Conservation (phyloP, 2,113 vertebrate genomes). For the Beaufortia kweichowensis region DNA sequence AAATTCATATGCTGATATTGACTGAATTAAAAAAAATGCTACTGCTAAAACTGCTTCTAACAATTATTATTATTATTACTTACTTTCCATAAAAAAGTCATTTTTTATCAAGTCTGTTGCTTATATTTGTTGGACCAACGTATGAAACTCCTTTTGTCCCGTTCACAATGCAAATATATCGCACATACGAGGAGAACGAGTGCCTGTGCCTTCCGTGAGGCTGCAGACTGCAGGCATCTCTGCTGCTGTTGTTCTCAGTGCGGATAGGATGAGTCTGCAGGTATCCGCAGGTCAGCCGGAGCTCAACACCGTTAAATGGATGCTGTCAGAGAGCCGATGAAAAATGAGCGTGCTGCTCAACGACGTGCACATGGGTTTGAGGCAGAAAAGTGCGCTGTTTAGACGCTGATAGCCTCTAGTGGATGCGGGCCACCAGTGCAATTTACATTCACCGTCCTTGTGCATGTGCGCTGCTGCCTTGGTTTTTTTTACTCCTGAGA, state of each 20-base stretch:
- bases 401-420: slow-evolving; percentile 24
- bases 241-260: slow-evolving; percentile 10
- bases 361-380: neutral
- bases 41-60: too few species aligned
- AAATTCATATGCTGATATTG: neutral
- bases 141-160: neutral
- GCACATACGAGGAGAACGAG: neutral
- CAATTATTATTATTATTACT: neutral
- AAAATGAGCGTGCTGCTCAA: slow-evolving; percentile 7
- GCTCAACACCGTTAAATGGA: slow-evolving; percentile 28
- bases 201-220: neutral
- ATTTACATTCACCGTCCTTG: neutral
- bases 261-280: slow-evolving; percentile 39
- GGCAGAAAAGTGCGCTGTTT: neutral
- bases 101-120: neutral
- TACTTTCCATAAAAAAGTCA: neutral
- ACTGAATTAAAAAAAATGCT: neutral
- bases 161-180: neutral
- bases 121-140: neutral
- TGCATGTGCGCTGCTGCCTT: neutral
- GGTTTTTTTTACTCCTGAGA: too few species aligned
- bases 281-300: slow-evolving; percentile 42
- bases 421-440: slow-evolving; percentile 21
- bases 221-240: neutral
- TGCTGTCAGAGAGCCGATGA: slow-evolving; percentile 6